These are phyloP conservation scores for Nezara viridula DNA, from an alignment of 2,888 invertebrate species.

Conservation along the genomic window DNA sequence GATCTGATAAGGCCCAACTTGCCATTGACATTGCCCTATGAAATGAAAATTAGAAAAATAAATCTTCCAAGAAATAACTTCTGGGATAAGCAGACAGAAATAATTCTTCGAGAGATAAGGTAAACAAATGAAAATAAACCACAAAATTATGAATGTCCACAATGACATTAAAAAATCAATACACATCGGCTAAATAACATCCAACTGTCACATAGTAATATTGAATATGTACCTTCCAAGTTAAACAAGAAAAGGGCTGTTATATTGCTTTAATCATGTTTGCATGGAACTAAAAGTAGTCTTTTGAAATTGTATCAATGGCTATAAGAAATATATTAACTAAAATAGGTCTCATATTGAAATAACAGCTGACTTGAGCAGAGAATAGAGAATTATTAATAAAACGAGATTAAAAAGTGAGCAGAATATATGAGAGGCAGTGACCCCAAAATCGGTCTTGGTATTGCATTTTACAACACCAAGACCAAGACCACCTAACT, in stretches of 20 bases:
- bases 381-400: not conserved
- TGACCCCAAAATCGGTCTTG: no score
- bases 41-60: conserved; percentile 2
- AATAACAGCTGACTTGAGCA: not conserved
- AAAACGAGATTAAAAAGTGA: not conserved
- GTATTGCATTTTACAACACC: no score
- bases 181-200: no score
- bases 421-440: not conserved
- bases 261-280: not conserved
- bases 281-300: not conserved
- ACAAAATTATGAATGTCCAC: not conserved
- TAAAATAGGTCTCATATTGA: not conserved
- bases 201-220: no score
- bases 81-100: not conserved
- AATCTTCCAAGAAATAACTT: not conserved
- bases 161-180: not conserved
- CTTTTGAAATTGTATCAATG: not conserved
- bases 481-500: no score
- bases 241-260: no score
- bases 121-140: not conserved
- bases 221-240: no score
- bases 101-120: not conserved
- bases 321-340: not conserved
- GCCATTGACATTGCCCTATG: not conserved
- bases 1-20: not conserved